Base-by-base conservation (phyloP, 2,888 invertebrate genomes). In the Lomographa bimaculata region DNA sequence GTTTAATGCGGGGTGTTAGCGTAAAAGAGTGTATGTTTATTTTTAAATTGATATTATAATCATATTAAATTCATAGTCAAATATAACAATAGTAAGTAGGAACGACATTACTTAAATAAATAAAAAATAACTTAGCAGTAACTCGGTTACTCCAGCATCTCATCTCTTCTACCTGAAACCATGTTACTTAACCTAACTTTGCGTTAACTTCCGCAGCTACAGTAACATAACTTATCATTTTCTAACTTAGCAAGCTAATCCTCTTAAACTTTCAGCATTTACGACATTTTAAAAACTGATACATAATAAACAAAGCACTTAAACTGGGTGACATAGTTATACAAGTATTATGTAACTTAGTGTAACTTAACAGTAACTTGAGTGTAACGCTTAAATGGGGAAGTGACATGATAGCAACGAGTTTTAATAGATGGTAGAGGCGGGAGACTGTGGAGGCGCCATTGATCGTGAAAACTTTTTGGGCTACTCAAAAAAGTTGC, bases 291-390 rank as follows among this genome's bases (percentile, higher is more conserved):
- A 47, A 53, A 52, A 51, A 51, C 40, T 20, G 44, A 46, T 48
- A 52, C 48, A 55, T 55, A 50, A 52, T 52, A 50, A 49, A 50
- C 42, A 54, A 23, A 18, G 29, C 40, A 50, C 50, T 53, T 54
- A 37, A 46, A 50, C 47, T 50, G 44, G 50, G 54, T 46, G 52
- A 55, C 54, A 55, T 50, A 55, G 52, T 54, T 54, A 48, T 34
- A 43, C 21, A 36, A 43, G 42, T 35, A 7, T 14, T 14, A 14
- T 14, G 14, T 27, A 28, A 21, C 14, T 36, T 2, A 14, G 24
- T 35, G 18, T 36, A 43, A 43, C 36, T 37, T 43, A 28, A 23
- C 41, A 17, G 20, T 11, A 30, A 41, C 41, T 41, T 28, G 38
- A 33, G 33, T 45, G 43, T 46, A 30, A 36, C 41, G 49, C 49